Evolutionary conservation across 2,888 invertebrate species (phyloP), one percentile per base, ranked within the genome.

Genomic region (Philonicus albiceps): DNA sequence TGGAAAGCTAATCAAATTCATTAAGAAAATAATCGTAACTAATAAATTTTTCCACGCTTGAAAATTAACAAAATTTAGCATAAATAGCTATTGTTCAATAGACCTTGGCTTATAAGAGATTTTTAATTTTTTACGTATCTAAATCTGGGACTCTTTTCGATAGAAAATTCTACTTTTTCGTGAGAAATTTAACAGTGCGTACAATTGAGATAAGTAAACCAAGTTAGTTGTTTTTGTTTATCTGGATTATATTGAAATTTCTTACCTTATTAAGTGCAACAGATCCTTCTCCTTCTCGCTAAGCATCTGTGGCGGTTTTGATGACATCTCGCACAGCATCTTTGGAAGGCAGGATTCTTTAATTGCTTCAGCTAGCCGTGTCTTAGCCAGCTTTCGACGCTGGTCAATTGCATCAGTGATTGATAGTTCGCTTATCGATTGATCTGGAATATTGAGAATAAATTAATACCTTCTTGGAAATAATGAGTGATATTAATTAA

Each of bases 241-340:
- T 43, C 16, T 43, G 40, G 8, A 11, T 64, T 11, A 2, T 22
- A 64, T 64, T 64, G 27, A 64, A 27, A n/a, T 78, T 6, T 85
- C 89, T 90, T 89, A 92, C 92, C 91, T 91, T 84, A 92, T 91
- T 87, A 92, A 89, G 86, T 91, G 88, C 2, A 92, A 89, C 27
- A 92, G 89, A 86, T 92, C 92, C 83, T 91, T 90, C 88, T 92
- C 92, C 88, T 92, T 92, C 86, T 92, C 92, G 7, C 90, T 91
- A 4, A 92, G 89, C 78, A 90, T 89, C 88, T 92, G 91, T 22
- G 91, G 91, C 16, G 91, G 91, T 78, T 92, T 92, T 3, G 92
- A 90, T 2, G 92, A 92, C 90, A 92, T 90, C 89, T 92, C 92
- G 86, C 92, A 92, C 0, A 92, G 89, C 91, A 92, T 91, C 89